A percentile compares a stretch with the other conserved stretches of the same genome.
Evolutionary conservation across 2,113 vertebrate genomes (phyloP).

Genomic region (human (Homo sapiens)): DNA sequence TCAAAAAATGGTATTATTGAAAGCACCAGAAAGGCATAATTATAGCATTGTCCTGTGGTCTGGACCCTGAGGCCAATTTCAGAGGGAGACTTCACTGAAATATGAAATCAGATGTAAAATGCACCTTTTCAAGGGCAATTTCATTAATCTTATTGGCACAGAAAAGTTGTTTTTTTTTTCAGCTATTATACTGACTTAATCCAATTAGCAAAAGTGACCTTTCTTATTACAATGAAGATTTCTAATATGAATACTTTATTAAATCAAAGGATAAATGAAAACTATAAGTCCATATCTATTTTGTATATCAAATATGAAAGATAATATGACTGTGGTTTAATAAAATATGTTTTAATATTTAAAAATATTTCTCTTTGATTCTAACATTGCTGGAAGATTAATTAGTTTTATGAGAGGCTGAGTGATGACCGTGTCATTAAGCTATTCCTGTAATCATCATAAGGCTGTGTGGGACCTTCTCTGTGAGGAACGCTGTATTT

Average conservation of each 20-base stretch:
- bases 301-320: background rate
- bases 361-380: background rate
- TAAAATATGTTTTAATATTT: background rate
- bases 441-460: background rate
- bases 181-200: background rate
- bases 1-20: slow-evolving; percentile 2
- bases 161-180: background rate
- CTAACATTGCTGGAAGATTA: background rate
- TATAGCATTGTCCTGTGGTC: background rate
- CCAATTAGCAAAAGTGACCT: slow-evolving; percentile 12
- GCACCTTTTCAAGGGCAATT: background rate
- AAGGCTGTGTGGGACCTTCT: background rate
- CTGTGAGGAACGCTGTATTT: fast-evolving
- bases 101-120: background rate
- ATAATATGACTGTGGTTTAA: background rate
- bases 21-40: background rate
- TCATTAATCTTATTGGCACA: slow-evolving; percentile 15
- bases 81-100: background rate
- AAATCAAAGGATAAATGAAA: background rate
- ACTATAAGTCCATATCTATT: background rate
- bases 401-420: background rate
- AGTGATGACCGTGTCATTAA: no score
- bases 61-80: background rate
- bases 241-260: slow-evolving; percentile 10
- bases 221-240: slow-evolving; percentile 11